Evolutionary conservation across 64 coral and sea anemone species (phyloP).

Genomic region (Actinia tenebrosa): DNA sequence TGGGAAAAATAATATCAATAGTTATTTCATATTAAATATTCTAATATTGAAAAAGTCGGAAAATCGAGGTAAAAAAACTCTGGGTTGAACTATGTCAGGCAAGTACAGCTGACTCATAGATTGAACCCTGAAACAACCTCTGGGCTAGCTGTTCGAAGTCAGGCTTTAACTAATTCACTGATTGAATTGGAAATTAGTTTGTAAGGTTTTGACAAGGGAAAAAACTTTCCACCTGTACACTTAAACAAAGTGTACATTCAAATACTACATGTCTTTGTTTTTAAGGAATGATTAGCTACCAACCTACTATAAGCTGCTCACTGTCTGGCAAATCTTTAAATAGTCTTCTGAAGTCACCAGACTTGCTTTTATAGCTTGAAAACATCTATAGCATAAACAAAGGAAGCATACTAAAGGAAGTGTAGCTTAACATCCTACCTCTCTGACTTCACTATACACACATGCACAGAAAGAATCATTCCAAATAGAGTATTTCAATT

Average conservation of each 20-base stretch:
- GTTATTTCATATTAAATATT: neutral
- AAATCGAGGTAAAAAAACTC: no score
- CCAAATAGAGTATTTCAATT: neutral
- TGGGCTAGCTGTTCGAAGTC: no score
- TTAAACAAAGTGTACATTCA: no score
- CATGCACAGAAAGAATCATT: neutral
- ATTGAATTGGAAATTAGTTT: no score
- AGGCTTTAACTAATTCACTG: no score
- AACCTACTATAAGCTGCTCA: conserved; percentile 90
- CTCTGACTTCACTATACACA: neutral
- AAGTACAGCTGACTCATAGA: no score
- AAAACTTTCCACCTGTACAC: no score
- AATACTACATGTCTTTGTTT: no score
- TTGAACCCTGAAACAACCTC: no score
- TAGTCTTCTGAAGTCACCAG: conserved; percentile 86
- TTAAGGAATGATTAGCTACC: conserved; percentile 7
- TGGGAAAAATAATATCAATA: conserved; percentile 15
- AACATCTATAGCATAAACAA: conserved; percentile 65
- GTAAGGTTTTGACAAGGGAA: no score
- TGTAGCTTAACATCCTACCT: neutral
- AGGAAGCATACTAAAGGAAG: neutral
- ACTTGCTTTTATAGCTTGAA: conserved; percentile 85
- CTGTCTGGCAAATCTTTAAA: conserved; percentile 94
- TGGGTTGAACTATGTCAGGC: no score
- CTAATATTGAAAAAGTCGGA: neutral